These are phyloP conservation scores for Herminia tarsipennalis DNA, from an alignment of 2,888 invertebrate species.

Conservation along the genomic window DNA sequence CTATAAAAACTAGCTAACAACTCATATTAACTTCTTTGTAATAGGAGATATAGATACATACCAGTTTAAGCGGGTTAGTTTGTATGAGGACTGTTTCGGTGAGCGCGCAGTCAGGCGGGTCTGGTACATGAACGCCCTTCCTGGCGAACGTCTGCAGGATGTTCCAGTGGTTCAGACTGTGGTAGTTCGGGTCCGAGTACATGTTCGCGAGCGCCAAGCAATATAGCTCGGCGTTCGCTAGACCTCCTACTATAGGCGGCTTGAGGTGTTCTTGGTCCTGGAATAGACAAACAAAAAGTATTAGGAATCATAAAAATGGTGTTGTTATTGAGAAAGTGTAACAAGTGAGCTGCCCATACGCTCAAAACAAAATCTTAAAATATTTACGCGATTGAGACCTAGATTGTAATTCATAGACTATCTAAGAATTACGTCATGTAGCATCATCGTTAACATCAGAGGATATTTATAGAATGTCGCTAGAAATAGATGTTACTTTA, in stretches of 20 bases:
- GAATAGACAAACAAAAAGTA: slow-evolving; percentile 45
- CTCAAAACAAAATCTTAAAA: too few species aligned
- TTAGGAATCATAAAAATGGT: too few species aligned
- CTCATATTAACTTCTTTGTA: too few species aligned
- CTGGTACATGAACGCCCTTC: slow-evolving; percentile 95
- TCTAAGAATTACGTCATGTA: too few species aligned
- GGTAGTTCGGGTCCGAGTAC: slow-evolving; percentile 98
- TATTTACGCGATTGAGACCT: too few species aligned
- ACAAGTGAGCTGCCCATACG: too few species aligned
- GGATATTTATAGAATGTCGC: too few species aligned
- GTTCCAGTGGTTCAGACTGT: slow-evolving; percentile 97
- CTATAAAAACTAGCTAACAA: too few species aligned
- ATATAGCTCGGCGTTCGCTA: slow-evolving; percentile 97
- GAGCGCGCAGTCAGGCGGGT: slow-evolving; percentile 94
- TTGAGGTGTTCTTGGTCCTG: slow-evolving; percentile 97
- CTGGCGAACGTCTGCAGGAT: slow-evolving; percentile 96
- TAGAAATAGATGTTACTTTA: too few species aligned
- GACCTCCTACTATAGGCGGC: slow-evolving; percentile 95
- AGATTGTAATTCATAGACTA: too few species aligned
- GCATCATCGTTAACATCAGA: too few species aligned
- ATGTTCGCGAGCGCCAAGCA: slow-evolving; percentile 97
- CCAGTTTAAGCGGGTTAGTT: slow-evolving; percentile 97
- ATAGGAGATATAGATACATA: slow-evolving; percentile 77
- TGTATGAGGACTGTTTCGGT: slow-evolving; percentile 98
- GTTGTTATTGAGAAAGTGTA: too few species aligned